These are phyloP conservation scores for Chaenogobius annularis DNA, from an alignment of 2,113 vertebrate genomes.

Conservation along the genomic window DNA sequence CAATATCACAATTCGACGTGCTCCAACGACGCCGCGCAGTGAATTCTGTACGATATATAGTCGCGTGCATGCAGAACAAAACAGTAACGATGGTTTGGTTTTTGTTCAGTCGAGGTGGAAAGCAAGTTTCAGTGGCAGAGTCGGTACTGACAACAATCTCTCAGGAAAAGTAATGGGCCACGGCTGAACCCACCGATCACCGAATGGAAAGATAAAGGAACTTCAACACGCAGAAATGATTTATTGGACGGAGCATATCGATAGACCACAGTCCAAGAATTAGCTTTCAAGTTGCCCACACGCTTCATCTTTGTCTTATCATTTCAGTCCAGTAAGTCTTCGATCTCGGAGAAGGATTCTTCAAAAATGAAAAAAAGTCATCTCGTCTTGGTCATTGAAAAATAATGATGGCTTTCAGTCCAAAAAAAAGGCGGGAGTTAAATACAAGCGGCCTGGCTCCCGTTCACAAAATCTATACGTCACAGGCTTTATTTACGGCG, in stretches of 20 bases:
- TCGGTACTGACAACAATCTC: conserved; percentile 32
- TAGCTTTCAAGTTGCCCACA: conserved; percentile 20
- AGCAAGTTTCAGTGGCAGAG: conserved; percentile 34
- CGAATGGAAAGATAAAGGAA: conserved; percentile 25
- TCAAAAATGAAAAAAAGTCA: not conserved
- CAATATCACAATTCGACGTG: too few relatives aligned
- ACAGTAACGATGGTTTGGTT: not conserved
- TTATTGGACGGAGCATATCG: conserved; percentile 33
- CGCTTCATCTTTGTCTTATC: conserved; percentile 34
- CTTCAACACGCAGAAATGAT: conserved; percentile 39
- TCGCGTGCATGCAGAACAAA: too few relatives aligned
- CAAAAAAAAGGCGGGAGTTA: not conserved
- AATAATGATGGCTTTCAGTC: not conserved
- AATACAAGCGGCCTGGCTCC: not conserved
- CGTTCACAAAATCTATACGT: not conserved
- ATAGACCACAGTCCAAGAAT: conserved; percentile 9
- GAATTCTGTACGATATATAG: too few relatives aligned
- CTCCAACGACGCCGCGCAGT: too few relatives aligned
- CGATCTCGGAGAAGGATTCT: not conserved
- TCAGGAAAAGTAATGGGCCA: conserved; percentile 21
- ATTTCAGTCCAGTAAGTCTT: not conserved
- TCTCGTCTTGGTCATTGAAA: conserved; percentile 15
- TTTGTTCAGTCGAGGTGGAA: not conserved
- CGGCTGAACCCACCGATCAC: conserved; percentile 15
- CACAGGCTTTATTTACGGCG: not conserved